These are phyloP conservation scores for Varecia variegata DNA, from an alignment of 2,797 vertebrate genomes.

Conservation along the genomic window DNA sequence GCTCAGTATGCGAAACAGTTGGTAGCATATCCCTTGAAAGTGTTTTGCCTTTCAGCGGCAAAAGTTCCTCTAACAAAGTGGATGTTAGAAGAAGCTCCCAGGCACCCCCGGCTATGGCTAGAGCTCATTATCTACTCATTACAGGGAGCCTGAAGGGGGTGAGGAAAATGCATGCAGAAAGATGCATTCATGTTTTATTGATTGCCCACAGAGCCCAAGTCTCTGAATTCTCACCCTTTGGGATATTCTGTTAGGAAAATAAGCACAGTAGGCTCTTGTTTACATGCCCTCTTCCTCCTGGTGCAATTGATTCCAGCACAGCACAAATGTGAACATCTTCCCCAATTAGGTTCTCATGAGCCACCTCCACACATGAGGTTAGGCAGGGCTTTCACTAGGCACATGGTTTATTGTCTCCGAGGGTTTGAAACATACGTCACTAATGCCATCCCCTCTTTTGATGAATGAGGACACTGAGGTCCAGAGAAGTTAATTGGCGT, in stretches of 20 bases:
- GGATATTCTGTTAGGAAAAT: constrained; percentile 71
- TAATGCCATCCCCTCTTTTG: not conserved
- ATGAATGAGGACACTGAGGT: not conserved
- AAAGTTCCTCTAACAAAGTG: constrained; percentile 59
- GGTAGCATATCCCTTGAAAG: constrained; percentile 59
- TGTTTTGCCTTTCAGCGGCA: constrained; percentile 64
- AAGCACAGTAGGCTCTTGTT: constrained; percentile 61
- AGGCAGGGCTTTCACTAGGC: not conserved
- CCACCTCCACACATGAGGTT: not conserved
- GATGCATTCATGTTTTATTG: constrained; percentile 58
- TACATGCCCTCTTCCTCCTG: constrained; percentile 60
- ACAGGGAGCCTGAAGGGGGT: constrained; percentile 61
- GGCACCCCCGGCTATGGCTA: constrained; percentile 47
- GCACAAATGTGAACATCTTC: constrained; percentile 54
- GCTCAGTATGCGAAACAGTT: constrained; percentile 27
- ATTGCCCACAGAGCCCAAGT: constrained; percentile 64
- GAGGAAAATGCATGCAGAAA: constrained; percentile 50
- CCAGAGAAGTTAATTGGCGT: not conserved
- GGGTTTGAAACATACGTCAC: not conserved
- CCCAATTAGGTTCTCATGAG: constrained; percentile 57
- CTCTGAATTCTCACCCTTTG: constrained; percentile 61
- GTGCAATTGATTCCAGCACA: constrained; percentile 46
- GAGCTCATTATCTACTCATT: constrained; percentile 78
- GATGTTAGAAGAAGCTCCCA: constrained; percentile 55
- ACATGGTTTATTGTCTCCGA: not conserved